Percentiles rank a stretch among this genome's conserved stretches.
Evolutionary conservation across 2,797 vertebrate species (phyloP).

Genomic region (Pipistrellus pipistrellus): DNA sequence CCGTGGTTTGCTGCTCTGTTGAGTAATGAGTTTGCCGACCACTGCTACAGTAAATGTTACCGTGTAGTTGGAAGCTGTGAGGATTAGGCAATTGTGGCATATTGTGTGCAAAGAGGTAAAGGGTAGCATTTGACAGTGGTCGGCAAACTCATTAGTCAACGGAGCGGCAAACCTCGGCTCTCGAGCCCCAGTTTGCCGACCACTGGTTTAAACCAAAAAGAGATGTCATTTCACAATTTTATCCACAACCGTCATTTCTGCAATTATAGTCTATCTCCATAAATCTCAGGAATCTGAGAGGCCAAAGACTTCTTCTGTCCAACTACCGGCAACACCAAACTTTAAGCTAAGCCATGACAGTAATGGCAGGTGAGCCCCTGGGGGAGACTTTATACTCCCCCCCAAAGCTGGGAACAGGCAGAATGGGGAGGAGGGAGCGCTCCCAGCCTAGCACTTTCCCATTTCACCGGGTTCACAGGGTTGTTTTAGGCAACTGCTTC

Average conservation of each 20-base stretch:
- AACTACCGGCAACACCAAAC: not conserved
- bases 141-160: too few relatives aligned
- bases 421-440: not conserved
- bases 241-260: not conserved
- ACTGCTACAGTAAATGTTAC: too few relatives aligned
- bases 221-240: not conserved
- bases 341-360: not conserved
- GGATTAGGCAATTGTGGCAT: too few relatives aligned
- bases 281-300: not conserved
- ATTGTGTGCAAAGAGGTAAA: too few relatives aligned
- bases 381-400: not conserved
- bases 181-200: too few relatives aligned
- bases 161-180: too few relatives aligned
- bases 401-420: not conserved
- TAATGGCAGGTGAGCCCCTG: not conserved
- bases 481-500: conserved; percentile 41
- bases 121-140: too few relatives aligned
- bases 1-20: too few relatives aligned
- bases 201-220: not conserved
- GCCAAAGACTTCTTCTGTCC: not conserved
- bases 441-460: not conserved
- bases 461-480: not conserved
- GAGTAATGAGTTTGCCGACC: too few relatives aligned
- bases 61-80: too few relatives aligned
- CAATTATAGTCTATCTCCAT: not conserved